Conservation (phyloP, 2,888 invertebrate genomes). For the Diarsia brunnea region DNA sequence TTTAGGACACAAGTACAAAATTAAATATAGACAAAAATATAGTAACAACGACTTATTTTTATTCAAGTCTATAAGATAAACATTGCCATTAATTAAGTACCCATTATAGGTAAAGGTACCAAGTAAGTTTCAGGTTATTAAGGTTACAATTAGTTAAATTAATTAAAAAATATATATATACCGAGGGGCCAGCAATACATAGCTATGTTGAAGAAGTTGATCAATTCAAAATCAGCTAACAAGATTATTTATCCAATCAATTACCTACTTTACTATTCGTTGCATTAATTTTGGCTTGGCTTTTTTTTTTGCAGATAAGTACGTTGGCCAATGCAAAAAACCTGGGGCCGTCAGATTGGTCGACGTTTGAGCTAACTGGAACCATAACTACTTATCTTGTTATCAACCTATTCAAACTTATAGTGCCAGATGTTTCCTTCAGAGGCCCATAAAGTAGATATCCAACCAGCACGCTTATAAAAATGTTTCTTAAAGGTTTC, state of each 20-base stretch:
- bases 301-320: neutral
- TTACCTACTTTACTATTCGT: neutral
- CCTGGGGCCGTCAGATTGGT: neutral
- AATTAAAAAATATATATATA: neutral
- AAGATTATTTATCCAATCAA: neutral
- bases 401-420: conserved; percentile 6
- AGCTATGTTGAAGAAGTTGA: neutral
- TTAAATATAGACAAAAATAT: conserved; percentile 11
- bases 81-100: conserved; percentile 30
- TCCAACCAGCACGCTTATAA: conserved; percentile 5
- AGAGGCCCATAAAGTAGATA: conserved; percentile 3
- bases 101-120: neutral
- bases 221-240: neutral
- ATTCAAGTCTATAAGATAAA: conserved; percentile 12
- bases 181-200: neutral
- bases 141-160: neutral
- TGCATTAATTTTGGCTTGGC: too few species aligned
- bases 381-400: neutral
- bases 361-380: neutral
- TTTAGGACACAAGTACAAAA: conserved; percentile 55
- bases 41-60: neutral
- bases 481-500: conserved; percentile 20
- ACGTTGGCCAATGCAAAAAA: neutral
- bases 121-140: conserved; percentile 1
- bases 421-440: conserved; percentile 4